Evolutionary conservation across 2,888 invertebrate genomes (phyloP).

Genomic region (Halictus quadricinctus): DNA sequence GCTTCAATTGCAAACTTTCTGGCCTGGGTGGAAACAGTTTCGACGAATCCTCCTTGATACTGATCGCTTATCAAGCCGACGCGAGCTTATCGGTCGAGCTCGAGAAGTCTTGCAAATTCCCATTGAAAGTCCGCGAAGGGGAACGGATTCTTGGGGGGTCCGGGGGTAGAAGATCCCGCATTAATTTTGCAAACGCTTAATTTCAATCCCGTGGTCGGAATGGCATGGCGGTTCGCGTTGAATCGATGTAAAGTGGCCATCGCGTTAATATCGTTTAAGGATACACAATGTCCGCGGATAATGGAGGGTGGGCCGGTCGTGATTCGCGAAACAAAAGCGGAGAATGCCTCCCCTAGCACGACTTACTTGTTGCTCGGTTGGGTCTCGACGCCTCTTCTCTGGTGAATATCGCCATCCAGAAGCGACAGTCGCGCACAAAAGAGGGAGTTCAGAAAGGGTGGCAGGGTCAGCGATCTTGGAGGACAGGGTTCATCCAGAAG

Average conservation of each 20-base stretch:
- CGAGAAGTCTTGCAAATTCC: not conserved
- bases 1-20: not conserved
- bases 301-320: conserved; percentile 55
- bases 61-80: not conserved
- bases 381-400: conserved; percentile 32
- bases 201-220: not conserved
- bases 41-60: not conserved
- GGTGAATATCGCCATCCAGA: conserved; percentile 57
- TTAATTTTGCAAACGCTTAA: conserved; percentile 1
- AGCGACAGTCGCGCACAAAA: conserved; percentile 36
- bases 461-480: conserved; percentile 55
- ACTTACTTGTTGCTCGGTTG: conserved; percentile 67
- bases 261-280: conserved; percentile 63
- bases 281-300: conserved; percentile 51
- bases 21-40: not conserved
- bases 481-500: conserved; percentile 66
- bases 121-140: not conserved
- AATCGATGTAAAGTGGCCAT: conserved; percentile 49
- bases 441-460: conserved; percentile 19
- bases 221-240: not conserved
- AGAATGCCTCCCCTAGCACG: conserved; percentile 32
- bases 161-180: not conserved
- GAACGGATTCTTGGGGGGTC: not conserved
- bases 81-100: not conserved
- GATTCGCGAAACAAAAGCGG: conserved; percentile 63